A percentile compares a stretch with the other conserved stretches of the same genome.
Conservation (phyloP, 2,113 vertebrate species). For the Perca schrenkii region DNA sequence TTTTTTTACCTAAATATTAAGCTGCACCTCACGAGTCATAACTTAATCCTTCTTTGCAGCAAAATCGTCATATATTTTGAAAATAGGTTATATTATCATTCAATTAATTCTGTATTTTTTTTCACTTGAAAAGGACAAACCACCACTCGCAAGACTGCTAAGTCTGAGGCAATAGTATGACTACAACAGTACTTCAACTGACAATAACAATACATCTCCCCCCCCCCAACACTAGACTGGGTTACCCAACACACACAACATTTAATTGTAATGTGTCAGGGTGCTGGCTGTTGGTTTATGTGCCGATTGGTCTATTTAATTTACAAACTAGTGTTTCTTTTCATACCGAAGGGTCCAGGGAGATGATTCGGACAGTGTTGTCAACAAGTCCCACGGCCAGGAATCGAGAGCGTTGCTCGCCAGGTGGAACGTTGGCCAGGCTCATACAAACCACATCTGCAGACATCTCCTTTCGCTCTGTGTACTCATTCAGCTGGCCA, state of each 20-base stretch:
- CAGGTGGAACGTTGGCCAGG: slow-evolving; percentile 95
- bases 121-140: neutral
- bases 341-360: slow-evolving; percentile 94
- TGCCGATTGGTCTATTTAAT: neutral
- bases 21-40: neutral
- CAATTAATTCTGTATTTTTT: no score
- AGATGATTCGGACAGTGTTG: slow-evolving; percentile 98
- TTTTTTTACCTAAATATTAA: neutral
- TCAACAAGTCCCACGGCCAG: slow-evolving; percentile 96
- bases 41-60: neutral
- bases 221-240: no score
- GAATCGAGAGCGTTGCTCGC: slow-evolving; percentile 96
- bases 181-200: neutral
- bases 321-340: neutral
- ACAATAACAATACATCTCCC: neutral
- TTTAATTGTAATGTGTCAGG: neutral
- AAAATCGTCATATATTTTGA: neutral
- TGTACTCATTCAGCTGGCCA: slow-evolving; percentile 98
- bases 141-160: neutral
- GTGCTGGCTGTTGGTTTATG: neutral
- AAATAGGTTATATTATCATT: neutral
- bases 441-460: slow-evolving; percentile 99
- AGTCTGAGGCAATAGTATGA: neutral
- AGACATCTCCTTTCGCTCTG: slow-evolving; percentile 98
- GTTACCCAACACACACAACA: no score